Evolutionary conservation across 2,113 vertebrate species (phyloP).

Genomic region (Scytalopus superciliaris): DNA sequence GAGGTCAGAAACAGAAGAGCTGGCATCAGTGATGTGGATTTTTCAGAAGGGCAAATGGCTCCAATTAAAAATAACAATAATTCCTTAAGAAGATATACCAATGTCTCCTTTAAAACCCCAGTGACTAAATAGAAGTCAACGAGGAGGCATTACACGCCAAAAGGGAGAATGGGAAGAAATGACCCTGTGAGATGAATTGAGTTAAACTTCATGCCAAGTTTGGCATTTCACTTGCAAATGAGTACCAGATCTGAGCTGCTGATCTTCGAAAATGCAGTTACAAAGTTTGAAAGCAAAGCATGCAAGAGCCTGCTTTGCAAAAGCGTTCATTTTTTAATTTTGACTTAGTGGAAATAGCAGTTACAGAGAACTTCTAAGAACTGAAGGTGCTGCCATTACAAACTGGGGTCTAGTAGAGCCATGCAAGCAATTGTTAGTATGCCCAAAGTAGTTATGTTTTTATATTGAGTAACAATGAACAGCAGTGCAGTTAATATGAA

Average conservation of each 20-base stretch:
- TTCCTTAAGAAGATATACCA: slow-evolving; percentile 13
- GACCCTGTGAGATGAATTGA: not conserved
- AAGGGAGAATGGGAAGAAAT: slow-evolving; percentile 21
- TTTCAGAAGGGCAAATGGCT: slow-evolving; percentile 28
- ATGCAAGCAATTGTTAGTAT: not conserved
- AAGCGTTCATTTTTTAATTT: not conserved
- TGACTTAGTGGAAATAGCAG: not conserved
- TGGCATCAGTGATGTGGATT: not conserved
- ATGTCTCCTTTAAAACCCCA: not conserved
- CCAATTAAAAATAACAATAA: slow-evolving; percentile 49
- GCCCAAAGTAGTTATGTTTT: not conserved
- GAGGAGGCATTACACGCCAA: not conserved
- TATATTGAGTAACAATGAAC: not conserved
- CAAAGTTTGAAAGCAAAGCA: not conserved
- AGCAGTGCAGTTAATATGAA: not conserved
- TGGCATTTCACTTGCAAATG: slow-evolving; percentile 41
- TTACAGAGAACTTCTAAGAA: not conserved
- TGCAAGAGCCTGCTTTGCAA: not conserved
- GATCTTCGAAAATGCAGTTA: slow-evolving; percentile 11
- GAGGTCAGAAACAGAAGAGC: slow-evolving; percentile 18
- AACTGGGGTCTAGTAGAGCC: not conserved
- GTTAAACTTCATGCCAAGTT: not conserved
- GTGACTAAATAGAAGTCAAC: not conserved
- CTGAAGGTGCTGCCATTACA: not conserved
- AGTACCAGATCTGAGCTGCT: slow-evolving; percentile 12